A percentile compares a stretch with the other conserved stretches of the same genome.
These are phyloP conservation scores for Laspeyria flexula DNA, from an alignment of 2,888 invertebrate species.

Conservation along the genomic window DNA sequence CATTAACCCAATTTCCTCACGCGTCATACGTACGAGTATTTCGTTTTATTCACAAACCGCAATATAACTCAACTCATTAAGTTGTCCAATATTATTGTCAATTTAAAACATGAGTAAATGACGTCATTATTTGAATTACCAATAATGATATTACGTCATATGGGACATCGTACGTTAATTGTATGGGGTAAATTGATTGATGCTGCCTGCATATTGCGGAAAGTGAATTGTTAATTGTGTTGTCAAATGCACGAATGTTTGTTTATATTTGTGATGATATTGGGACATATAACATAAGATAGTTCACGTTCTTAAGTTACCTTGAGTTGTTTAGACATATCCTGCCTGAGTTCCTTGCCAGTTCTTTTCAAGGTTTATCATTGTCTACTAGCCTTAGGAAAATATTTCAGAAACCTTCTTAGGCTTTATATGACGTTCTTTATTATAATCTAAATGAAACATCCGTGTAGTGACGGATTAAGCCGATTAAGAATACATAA, in stretches of 20 bases:
- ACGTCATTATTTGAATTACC: background rate
- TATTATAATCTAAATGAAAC: too few species aligned
- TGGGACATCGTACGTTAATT: constrained; percentile 40
- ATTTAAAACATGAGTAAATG: constrained; percentile 32
- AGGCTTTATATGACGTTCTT: too few species aligned
- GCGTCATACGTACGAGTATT: background rate
- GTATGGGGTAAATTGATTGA: constrained; percentile 47
- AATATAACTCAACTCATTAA: constrained; percentile 5
- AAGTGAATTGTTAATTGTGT: constrained; percentile 36
- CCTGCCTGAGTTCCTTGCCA: too few species aligned
- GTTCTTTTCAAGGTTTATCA: too few species aligned
- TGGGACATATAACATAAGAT: too few species aligned
- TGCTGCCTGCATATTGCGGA: constrained; percentile 23
- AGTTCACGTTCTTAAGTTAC: too few species aligned
- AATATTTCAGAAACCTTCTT: too few species aligned
- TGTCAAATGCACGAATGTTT: constrained; percentile 4
- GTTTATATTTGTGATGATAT: background rate
- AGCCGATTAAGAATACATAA: too few species aligned
- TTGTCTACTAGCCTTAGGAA: too few species aligned
- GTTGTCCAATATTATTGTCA: constrained; percentile 8
- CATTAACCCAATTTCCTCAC: background rate
- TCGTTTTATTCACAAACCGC: constrained; percentile 10
- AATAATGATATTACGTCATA: constrained; percentile 15
- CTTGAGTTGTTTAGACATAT: too few species aligned
- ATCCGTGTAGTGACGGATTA: too few species aligned